Percentiles rank a stretch among this genome's conserved stretches.
These are phyloP conservation scores for Sylvicola cinctus DNA, from an alignment of 2,888 invertebrate genomes.

Conservation along the genomic window DNA sequence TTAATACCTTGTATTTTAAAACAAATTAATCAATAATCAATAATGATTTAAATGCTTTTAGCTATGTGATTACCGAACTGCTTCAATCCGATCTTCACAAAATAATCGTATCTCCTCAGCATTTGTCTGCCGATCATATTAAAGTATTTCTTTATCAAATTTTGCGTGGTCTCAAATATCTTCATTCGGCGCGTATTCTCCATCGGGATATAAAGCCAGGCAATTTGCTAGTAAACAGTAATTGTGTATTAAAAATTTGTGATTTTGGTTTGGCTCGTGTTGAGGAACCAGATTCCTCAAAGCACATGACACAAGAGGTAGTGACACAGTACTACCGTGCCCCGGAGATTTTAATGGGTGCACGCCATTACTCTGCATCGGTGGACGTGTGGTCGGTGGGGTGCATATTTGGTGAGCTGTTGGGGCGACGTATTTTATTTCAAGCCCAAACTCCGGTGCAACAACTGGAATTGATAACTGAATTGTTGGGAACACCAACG, in stretches of 20 bases:
- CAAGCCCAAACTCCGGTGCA: slow-evolving; percentile 97
- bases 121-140: slow-evolving; percentile 96
- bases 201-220: slow-evolving; percentile 99
- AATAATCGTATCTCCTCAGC: slow-evolving; percentile 99
- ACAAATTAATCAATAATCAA: too few relatives aligned
- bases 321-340: slow-evolving; percentile 99
- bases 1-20: neutral
- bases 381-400: slow-evolving; percentile 99
- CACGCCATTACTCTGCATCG: slow-evolving; percentile 87
- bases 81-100: slow-evolving; percentile 99
- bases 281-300: slow-evolving; percentile 81
- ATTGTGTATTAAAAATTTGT: slow-evolving; percentile 98
- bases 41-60: slow-evolving; percentile 21
- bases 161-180: slow-evolving; percentile 95
- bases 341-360: slow-evolving; percentile 98
- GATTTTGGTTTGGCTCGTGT: slow-evolving; percentile 98
- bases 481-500: slow-evolving; percentile 88
- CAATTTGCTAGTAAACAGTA: slow-evolving; percentile 95
- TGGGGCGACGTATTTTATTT: slow-evolving; percentile 89
- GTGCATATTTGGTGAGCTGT: slow-evolving; percentile 95
- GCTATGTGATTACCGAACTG: slow-evolving; percentile 98
- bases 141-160: slow-evolving; percentile 99
- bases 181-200: slow-evolving; percentile 93
- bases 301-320: slow-evolving; percentile 98
- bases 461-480: slow-evolving; percentile 94